A percentile compares a stretch with the other conserved stretches of the same genome.
Conservation (phyloP, 2,888 invertebrate genomes). For the Trissolcus brochymenae region DNA sequence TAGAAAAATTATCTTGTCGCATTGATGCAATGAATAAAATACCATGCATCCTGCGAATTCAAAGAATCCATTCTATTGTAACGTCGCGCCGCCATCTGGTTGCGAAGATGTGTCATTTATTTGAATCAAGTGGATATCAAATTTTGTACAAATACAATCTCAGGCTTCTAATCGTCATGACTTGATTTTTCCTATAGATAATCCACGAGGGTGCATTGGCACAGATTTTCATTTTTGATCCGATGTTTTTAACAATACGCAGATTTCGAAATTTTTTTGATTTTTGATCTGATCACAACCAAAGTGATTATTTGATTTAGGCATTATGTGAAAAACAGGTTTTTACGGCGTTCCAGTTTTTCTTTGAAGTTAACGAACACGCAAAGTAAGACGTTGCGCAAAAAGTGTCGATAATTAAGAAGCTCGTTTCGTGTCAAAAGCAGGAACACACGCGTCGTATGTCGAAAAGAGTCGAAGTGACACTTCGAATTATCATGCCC, state of each 20-base stretch:
- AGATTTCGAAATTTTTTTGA: constrained; percentile 23
- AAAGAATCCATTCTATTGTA: too few species aligned
- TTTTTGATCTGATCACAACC: constrained; percentile 7
- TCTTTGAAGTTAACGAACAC: constrained; percentile 30
- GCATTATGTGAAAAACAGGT: constrained; percentile 43
- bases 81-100: too few species aligned
- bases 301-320: constrained; percentile 34
- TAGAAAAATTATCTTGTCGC: constrained; percentile 9
- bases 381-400: constrained; percentile 40
- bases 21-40: constrained; percentile 4
- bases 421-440: constrained; percentile 39
- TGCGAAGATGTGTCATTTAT: too few species aligned
- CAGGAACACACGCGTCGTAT: constrained; percentile 30
- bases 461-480: constrained; percentile 18
- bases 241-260: too few species aligned
- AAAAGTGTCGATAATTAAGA: constrained; percentile 49
- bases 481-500: constrained; percentile 38
- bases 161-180: too few species aligned
- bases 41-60: too few species aligned
- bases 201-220: too few species aligned
- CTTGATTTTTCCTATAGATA: too few species aligned
- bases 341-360: constrained; percentile 18
- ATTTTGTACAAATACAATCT: not conserved
- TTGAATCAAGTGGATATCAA: too few species aligned
- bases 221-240: too few species aligned